These are phyloP conservation scores for Aegotheles bennettii DNA, from an alignment of 2,113 vertebrate species.

Conservation along the genomic window DNA sequence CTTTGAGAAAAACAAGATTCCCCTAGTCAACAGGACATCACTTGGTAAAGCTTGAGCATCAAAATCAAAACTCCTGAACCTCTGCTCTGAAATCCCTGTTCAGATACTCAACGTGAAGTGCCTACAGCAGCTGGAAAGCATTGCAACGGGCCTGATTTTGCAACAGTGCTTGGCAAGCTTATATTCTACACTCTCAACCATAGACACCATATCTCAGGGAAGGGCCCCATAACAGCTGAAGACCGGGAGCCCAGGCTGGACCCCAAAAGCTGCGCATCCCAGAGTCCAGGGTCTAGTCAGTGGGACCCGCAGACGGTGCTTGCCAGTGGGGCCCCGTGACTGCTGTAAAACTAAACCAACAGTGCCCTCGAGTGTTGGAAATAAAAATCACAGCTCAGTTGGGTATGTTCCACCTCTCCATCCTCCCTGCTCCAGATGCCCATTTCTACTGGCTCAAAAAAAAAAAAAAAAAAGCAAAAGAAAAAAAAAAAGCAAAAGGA, in stretches of 20 bases:
- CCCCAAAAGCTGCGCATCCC: neutral
- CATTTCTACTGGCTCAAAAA: accelerated
- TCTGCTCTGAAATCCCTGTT: neutral
- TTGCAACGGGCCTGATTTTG: neutral
- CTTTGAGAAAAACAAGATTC: neutral
- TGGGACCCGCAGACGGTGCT: accelerated
- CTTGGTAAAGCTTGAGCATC: neutral
- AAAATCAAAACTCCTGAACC: neutral
- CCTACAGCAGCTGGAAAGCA: neutral
- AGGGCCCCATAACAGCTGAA: neutral
- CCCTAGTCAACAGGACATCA: neutral
- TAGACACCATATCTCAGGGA: neutral
- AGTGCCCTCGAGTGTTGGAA: conserved; percentile 19
- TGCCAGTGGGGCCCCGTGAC: accelerated
- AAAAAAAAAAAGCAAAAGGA: too few relatives aligned
- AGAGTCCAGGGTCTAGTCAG: accelerated
- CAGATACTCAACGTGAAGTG: neutral
- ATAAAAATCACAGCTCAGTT: neutral
- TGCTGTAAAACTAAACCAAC: neutral
- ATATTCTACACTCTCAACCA: neutral
- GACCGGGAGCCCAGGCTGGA: neutral
- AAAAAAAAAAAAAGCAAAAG: too few relatives aligned
- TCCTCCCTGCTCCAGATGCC: accelerated
- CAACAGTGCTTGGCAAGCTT: neutral
- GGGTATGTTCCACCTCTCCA: accelerated